Percentiles rank a stretch among this genome's conserved stretches.
phyloP scores from a whole-genome alignment of 2,797 vertebrate genomes.

The Falco concolor region DNA sequence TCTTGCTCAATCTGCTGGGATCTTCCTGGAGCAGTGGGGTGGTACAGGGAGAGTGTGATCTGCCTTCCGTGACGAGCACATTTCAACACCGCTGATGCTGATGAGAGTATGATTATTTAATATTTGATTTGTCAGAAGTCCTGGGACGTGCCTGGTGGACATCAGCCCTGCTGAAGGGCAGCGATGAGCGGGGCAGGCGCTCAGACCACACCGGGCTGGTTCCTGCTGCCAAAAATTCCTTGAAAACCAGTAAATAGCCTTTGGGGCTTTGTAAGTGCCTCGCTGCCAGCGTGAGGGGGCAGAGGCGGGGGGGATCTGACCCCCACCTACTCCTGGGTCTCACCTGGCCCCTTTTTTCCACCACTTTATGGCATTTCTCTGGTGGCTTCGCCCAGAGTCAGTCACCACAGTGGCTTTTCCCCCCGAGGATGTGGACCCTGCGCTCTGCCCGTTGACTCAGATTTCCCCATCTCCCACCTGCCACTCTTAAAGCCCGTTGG shows the following conservation, averaged over 20 bases:
- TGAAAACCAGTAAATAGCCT: not conserved
- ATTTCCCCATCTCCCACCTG: not conserved
- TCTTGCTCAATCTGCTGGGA: conserved; percentile 59
- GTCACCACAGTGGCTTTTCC: not conserved
- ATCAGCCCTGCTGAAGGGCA: not conserved
- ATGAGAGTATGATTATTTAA: not conserved
- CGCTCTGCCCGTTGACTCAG: rapidly evolving
- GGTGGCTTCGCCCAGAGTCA: not conserved
- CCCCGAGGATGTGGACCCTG: not conserved
- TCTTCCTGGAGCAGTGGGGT: not conserved
- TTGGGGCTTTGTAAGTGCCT: not conserved
- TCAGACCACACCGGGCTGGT: not conserved
- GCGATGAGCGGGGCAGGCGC: rapidly evolving
- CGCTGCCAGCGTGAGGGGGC: rapidly evolving
- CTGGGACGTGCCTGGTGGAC: rapidly evolving
- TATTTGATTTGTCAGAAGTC: not conserved
- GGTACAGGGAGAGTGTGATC: not conserved
- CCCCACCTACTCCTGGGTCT: not conserved
- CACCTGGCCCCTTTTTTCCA: not conserved
- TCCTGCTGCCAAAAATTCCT: not conserved
- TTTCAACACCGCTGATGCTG: not conserved
- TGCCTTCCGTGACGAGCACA: not conserved
- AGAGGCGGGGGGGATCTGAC: not conserved
- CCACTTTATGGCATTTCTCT: not conserved
- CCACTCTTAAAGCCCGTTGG: not conserved